Evolutionary conservation across 2,888 invertebrate genomes (phyloP), one percentile per base, ranked within the genome.

Genomic region (Chymomyza fuscimana): DNA sequence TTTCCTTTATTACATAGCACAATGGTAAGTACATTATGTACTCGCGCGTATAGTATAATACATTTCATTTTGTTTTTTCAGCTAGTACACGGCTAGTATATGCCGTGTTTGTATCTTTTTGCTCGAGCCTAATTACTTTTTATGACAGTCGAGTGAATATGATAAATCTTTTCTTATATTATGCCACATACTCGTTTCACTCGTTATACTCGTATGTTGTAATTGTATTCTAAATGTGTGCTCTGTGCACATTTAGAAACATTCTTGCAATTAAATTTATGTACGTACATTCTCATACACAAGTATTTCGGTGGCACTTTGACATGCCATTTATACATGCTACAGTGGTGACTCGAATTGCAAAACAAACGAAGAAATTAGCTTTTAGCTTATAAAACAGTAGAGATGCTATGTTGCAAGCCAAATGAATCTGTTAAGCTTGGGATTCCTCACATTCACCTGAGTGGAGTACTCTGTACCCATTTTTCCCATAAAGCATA

Each of bases 81-180:
- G 54, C 54, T 54, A 32, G 32, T 32, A 32, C 32, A 32, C 6
- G n/a, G n/a, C n/a, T n/a, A n/a, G 32, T 32, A 1, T 32, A 73
- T 82, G 85, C 65, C 73, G 77, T 69, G 72, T 32, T 69, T 67
- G 85, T 83, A 81, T 83, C 73, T 80, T 74, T 36, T 40, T 74
- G 78, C 72, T 71, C 69, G 64, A 50, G 79, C 77, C 82, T 85
- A 85, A 85, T 85, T 85, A 80, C 85, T 86, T 85, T 83, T 86
- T 84, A 84, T 85, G 85, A 86, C 85, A 85, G 81, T 84, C 77
- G 78, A 78, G 69, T 78, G 83, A 86, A 83, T 86, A 86, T 83
- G 86, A 83, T 83, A 83, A 86, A 83, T 83, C 83, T 86, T 76
- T 77, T 70, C 59, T 46, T 12, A 12, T 46, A 46, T 46, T 46